Evolutionary conservation across 2,797 vertebrate genomes (phyloP).

Genomic region (Diglossa cyanea): DNA sequence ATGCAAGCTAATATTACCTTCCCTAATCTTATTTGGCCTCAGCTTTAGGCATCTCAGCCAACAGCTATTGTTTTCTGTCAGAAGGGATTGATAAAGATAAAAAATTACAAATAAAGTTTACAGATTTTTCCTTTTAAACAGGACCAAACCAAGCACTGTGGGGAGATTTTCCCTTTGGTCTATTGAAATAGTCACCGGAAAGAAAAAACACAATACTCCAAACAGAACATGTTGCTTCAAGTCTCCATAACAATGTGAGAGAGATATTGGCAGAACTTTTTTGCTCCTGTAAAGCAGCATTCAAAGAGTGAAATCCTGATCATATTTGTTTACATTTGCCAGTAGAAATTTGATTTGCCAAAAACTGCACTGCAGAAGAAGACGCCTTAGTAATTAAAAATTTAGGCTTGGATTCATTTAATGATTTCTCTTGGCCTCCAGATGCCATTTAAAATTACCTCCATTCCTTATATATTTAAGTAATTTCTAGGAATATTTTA

Average conservation of each 20-base stretch:
- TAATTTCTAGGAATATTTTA: background rate
- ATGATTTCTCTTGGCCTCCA: background rate
- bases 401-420: background rate
- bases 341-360: background rate
- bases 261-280: background rate
- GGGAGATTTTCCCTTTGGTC: slow-evolving; percentile 15
- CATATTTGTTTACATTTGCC: slow-evolving; percentile 2
- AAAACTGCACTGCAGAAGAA: background rate
- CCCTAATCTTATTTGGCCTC: background rate
- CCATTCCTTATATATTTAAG: background rate
- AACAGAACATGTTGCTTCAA: background rate
- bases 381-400: background rate
- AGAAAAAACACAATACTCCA: background rate
- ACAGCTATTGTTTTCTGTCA: slow-evolving; percentile 1
- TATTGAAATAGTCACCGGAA: slow-evolving; percentile 6
- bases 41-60: background rate
- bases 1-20: background rate
- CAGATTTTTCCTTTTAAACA: slow-evolving; percentile 9
- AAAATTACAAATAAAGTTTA: slow-evolving; percentile 19
- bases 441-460: background rate
- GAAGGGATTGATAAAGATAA: background rate
- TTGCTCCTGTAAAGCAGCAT: background rate
- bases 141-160: background rate
- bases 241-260: background rate
- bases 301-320: background rate